Evolutionary conservation across 2,797 vertebrate species (phyloP), one percentile per base, ranked within the genome.

Genomic region (Cephalopachus bancanus): DNA sequence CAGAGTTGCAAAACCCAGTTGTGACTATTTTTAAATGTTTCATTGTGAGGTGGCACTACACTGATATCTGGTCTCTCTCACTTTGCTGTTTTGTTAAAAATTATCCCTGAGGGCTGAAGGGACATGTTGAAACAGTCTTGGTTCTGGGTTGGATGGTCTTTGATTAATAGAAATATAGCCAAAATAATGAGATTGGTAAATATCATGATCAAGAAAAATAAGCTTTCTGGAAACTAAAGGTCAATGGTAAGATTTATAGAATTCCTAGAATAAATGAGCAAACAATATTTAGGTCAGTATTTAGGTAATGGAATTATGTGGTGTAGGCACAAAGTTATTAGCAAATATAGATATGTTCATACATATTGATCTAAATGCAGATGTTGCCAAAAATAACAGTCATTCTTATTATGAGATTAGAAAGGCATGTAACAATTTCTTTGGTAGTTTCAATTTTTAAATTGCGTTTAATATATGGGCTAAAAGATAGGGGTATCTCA

Each of bases 11-110:
- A 92, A 83, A 60, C 1, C 17, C 24, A 72, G 57, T 65, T 71
- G 53, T n/a, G 26, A 59, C 67, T 92, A 33, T 64, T 93, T 91
- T 76, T 17, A 91, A 89, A 83, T 16, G 55, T 28, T 93, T 7
- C 14, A 26, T 83, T 14, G 7, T 91, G 6, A 2, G 19, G 1
- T 33, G 28, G 19, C 10, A 20, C 33, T 62, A 67, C 24, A 83
- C 8, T 85, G 49, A 55, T n/a, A 80, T 24, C 20, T 89, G n/a
- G 9, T 74, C n/a, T 79, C 24, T 57, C 83, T 64, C 55, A 53
- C 59, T 26, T 81, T 65, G 53, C 10, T 74, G 0, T 67, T 86
- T 9, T 72, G 24, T 65, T 76, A 85, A 60, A 84, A 90, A 65
- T 81, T 44, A 78, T 60, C 9, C n/a, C 26, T 37, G 12, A 3